Evolutionary conservation across 2,888 invertebrate genomes (phyloP).

Genomic region (Odontocerum albicorne): DNA sequence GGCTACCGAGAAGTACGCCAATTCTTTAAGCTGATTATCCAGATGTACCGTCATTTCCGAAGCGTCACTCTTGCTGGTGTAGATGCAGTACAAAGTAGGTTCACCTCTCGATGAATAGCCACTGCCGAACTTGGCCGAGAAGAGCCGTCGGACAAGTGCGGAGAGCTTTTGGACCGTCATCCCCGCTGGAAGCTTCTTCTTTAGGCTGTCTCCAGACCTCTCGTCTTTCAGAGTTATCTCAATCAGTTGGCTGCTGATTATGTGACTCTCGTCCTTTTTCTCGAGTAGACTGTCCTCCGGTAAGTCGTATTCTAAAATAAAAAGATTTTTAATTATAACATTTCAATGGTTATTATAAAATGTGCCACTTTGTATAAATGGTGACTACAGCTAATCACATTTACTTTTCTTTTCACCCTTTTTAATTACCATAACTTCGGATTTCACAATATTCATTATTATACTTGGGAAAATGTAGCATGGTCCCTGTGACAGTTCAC

Average conservation of each 20-base stretch:
- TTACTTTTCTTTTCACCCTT: too few species aligned
- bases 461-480: too few species aligned
- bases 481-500: too few species aligned
- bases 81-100: conserved; percentile 54
- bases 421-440: too few species aligned
- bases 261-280: conserved; percentile 50
- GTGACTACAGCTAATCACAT: too few species aligned
- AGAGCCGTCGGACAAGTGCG: conserved; percentile 76
- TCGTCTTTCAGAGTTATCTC: conserved; percentile 57
- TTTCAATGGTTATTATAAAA: too few species aligned
- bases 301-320: conserved; percentile 74
- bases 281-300: conserved; percentile 74
- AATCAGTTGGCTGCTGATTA: conserved; percentile 71
- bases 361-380: too few species aligned
- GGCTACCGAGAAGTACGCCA: conserved; percentile 82
- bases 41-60: conserved; percentile 70
- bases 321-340: too few species aligned
- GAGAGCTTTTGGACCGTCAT: conserved; percentile 83
- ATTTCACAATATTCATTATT: too few species aligned
- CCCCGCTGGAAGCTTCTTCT: conserved; percentile 74
- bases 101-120: neutral
- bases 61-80: conserved; percentile 53
- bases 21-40: conserved; percentile 80
- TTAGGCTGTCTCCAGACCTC: conserved; percentile 58
- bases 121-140: conserved; percentile 45